Percentiles rank a stretch among this genome's conserved stretches.
Evolutionary conservation across 2,113 vertebrate genomes (phyloP).

Genomic region (Stigmatopora nigra): DNA sequence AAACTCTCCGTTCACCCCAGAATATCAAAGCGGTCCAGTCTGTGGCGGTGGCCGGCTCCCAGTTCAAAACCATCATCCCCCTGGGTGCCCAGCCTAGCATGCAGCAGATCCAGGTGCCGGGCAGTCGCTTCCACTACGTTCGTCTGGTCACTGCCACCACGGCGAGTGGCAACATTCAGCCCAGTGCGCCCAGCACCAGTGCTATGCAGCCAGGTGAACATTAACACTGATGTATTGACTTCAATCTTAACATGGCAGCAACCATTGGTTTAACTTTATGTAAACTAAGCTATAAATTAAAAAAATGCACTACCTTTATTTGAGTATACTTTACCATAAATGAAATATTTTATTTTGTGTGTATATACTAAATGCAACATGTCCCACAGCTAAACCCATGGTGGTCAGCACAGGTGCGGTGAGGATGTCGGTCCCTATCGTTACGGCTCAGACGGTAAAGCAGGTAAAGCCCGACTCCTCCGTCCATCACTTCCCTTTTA

Average conservation of each 20-base stretch:
- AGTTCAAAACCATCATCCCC: constrained; percentile 96
- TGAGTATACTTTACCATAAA: no score
- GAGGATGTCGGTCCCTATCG: constrained; percentile 92
- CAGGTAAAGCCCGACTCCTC: constrained; percentile 69
- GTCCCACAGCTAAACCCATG: constrained; percentile 81
- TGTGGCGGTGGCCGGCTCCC: constrained; percentile 80
- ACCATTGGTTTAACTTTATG: no score
- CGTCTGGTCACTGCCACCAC: constrained; percentile 91
- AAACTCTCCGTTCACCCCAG: constrained; percentile 50
- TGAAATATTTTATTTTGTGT: no score
- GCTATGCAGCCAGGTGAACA: constrained; percentile 82
- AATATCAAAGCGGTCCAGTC: constrained; percentile 85
- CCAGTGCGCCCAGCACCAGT: constrained; percentile 79
- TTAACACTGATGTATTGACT: background rate
- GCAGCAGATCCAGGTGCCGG: constrained; percentile 97
- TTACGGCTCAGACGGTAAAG: constrained; percentile 86
- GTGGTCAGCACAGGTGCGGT: constrained; percentile 81
- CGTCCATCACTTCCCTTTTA: background rate
- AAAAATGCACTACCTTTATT: no score
- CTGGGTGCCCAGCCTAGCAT: constrained; percentile 86
- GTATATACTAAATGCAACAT: background rate
- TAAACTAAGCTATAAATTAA: no score
- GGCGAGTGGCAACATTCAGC: constrained; percentile 72
- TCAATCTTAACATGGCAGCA: no score
- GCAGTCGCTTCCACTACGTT: constrained; percentile 96